Evolutionary conservation across 2,888 invertebrate genomes (phyloP).

Genomic region (Bellardia bayeri): DNA sequence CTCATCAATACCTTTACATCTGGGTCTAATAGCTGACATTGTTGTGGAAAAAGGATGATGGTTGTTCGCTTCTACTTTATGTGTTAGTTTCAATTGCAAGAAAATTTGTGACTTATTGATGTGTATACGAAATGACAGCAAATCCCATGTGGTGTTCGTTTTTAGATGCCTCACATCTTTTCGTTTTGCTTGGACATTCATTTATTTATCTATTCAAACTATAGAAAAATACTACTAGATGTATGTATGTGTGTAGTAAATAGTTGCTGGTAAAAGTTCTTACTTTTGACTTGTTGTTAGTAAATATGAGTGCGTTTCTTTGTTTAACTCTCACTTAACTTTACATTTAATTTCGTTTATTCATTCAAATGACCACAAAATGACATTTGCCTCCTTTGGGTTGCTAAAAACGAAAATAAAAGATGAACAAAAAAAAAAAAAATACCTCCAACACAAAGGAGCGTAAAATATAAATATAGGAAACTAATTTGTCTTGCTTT

Average conservation of each 20-base stretch:
- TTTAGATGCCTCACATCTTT: slow-evolving; percentile 31
- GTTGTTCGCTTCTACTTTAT: slow-evolving; percentile 15
- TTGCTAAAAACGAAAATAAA: slow-evolving; percentile 41
- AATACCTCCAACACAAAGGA: slow-evolving; percentile 8
- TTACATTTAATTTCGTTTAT: slow-evolving; percentile 82
- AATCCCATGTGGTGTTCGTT: slow-evolving; percentile 79
- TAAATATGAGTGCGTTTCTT: slow-evolving; percentile 38
- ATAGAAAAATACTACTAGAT: neutral
- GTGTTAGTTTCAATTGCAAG: slow-evolving; percentile 52
- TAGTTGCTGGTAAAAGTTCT: slow-evolving; percentile 11
- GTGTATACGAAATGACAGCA: slow-evolving; percentile 77
- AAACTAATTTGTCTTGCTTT: slow-evolving; percentile 51
- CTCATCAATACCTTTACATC: slow-evolving; percentile 80
- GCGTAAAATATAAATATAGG: slow-evolving; percentile 15
- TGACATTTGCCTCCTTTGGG: slow-evolving; percentile 80
- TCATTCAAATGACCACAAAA: slow-evolving; percentile 82
- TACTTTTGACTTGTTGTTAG: too few relatives aligned
- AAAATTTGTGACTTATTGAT: slow-evolving; percentile 76
- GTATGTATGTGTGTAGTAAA: neutral
- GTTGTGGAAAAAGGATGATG: neutral
- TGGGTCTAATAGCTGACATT: slow-evolving; percentile 22
- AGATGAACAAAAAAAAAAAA: neutral
- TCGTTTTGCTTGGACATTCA: slow-evolving; percentile 43
- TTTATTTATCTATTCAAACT: slow-evolving; percentile 65
- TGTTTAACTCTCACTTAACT: slow-evolving; percentile 66